Evolutionary conservation across 1,140 invertebrate species (phyloP).

Genomic region (Melipona quadrifasciata): DNA sequence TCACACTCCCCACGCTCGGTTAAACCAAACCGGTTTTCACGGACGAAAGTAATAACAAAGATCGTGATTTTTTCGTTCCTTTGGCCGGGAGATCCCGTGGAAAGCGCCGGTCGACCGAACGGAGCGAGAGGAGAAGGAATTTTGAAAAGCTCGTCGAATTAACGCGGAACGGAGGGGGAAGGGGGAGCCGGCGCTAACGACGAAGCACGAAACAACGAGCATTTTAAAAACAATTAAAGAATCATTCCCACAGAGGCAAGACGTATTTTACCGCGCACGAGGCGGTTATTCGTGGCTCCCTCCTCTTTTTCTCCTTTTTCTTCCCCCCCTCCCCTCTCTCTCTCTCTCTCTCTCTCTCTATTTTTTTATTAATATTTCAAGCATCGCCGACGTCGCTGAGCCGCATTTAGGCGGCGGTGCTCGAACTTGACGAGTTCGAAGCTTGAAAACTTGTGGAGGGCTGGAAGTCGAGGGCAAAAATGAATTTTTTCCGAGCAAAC

Average conservation of each 20-base stretch:
- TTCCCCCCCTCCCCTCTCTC: too few species aligned
- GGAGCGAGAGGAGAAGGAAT: background rate
- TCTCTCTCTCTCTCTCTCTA: too few species aligned
- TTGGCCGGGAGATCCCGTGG: background rate
- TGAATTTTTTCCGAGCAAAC: slow-evolving; percentile 78
- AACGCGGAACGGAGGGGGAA: background rate
- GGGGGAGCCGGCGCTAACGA: background rate
- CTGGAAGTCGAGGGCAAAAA: slow-evolving; percentile 49
- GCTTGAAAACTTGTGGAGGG: slow-evolving; percentile 56
- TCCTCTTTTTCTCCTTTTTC: too few species aligned
- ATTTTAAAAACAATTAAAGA: slow-evolving; percentile 28
- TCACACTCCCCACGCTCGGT: too few species aligned
- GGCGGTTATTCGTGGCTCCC: background rate
- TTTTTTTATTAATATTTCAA: slow-evolving; percentile 48
- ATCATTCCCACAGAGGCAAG: background rate
- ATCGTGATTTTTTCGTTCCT: background rate
- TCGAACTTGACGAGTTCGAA: slow-evolving; percentile 56
- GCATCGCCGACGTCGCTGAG: slow-evolving; percentile 41
- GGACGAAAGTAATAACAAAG: background rate
- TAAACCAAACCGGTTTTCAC: background rate
- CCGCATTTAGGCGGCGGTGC: slow-evolving; percentile 40
- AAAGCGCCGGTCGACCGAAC: too few species aligned
- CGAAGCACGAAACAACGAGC: background rate
- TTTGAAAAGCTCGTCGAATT: background rate
- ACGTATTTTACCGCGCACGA: background rate